A percentile compares a stretch with the other conserved stretches of the same genome.
Conservation (phyloP, 37 sponge, comb jelly and placozoan species). For the Diacarnus erythraeanus region DNA sequence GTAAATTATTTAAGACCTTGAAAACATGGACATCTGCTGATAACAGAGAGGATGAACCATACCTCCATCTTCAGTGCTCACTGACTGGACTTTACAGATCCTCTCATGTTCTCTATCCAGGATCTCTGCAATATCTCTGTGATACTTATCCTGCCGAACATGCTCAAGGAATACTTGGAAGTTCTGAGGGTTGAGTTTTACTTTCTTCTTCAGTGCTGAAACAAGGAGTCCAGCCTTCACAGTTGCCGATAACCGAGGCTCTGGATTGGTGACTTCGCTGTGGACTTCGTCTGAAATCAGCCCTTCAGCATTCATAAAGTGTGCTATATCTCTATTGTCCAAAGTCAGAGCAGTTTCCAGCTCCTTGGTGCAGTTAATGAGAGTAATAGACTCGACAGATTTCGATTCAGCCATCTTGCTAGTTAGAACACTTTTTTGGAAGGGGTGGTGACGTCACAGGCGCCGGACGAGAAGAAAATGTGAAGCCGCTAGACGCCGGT, state of each 20-base stretch:
- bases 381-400: background rate
- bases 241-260: background rate
- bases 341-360: background rate
- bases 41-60: background rate
- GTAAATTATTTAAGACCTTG: background rate
- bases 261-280: background rate
- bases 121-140: background rate
- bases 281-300: background rate
- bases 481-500: too few relatives aligned
- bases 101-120: background rate
- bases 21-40: background rate
- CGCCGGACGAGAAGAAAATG: too few relatives aligned
- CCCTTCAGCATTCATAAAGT: background rate
- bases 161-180: background rate
- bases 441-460: too few relatives aligned
- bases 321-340: background rate
- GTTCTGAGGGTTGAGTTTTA: background rate
- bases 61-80: background rate
- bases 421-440: too few relatives aligned
- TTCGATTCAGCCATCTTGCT: background rate
- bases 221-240: background rate
- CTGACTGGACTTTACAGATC: background rate
- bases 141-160: background rate
- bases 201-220: background rate
- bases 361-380: background rate